Conservation (phyloP, 1,140 invertebrate genomes). For the Drosophila ercepeae region DNA sequence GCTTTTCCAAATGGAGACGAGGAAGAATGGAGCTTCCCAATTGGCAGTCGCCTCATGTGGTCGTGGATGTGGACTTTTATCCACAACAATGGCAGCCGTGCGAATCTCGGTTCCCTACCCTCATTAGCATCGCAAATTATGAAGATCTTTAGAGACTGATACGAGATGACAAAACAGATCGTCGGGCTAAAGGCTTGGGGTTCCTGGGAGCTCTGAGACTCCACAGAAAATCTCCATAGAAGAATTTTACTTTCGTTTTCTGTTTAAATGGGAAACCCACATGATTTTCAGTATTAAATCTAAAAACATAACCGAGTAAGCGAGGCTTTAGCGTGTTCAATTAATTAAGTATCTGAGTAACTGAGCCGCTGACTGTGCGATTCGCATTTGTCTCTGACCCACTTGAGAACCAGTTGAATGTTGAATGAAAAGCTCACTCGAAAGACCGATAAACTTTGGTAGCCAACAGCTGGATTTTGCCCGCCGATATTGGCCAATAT, state of each 20-base stretch:
- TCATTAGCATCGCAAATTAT: conserved; percentile 47
- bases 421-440: neutral
- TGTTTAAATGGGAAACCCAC: no score
- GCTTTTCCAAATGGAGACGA: conserved; percentile 19
- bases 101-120: conserved; percentile 17
- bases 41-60: conserved; percentile 38
- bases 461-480: conserved; percentile 10
- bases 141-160: conserved; percentile 37
- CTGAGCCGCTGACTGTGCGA: conserved; percentile 18
- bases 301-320: no score
- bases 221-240: conserved; percentile 7
- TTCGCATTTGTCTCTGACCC: conserved; percentile 41
- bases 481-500: conserved; percentile 28
- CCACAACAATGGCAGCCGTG: conserved; percentile 38
- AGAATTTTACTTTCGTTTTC: conserved; percentile 20
- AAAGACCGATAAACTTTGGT: conserved; percentile 1
- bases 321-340: neutral
- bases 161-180: conserved; percentile 27
- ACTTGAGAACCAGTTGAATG: conserved; percentile 29
- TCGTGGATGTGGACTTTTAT: neutral
- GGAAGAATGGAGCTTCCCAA: conserved; percentile 47
- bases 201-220: neutral
- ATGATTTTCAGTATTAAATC: no score
- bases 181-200: neutral
- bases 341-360: conserved; percentile 33